Conservation (phyloP, 2,797 vertebrate genomes). For the Botia kubotai region DNA sequence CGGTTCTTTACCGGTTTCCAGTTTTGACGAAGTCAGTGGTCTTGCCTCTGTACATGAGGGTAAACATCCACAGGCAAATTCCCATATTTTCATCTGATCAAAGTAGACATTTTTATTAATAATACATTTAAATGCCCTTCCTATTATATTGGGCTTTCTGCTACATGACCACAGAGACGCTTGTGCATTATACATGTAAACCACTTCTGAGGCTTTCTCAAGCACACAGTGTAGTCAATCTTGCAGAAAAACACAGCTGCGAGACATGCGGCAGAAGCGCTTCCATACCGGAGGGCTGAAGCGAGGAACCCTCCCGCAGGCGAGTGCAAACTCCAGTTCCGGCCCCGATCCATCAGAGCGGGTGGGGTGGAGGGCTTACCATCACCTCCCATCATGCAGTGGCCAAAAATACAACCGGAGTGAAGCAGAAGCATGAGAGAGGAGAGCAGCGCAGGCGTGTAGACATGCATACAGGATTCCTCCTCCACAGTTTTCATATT, state of each 20-base stretch:
- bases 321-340: constrained; percentile 14
- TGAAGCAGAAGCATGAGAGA: constrained; percentile 24
- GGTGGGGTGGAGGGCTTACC: background rate
- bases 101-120: constrained; percentile 10
- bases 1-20: too few relatives aligned
- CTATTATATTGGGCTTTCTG: constrained; percentile 4
- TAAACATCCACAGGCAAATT: too few relatives aligned
- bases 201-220: constrained; percentile 1
- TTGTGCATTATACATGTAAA: constrained; percentile 36
- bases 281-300: background rate
- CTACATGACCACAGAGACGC: background rate
- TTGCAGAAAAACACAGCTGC: background rate
- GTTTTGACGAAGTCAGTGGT: too few relatives aligned
- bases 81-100: background rate
- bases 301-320: constrained; percentile 15
- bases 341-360: constrained; percentile 38
- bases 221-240: constrained; percentile 13
- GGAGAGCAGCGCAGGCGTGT: constrained; percentile 36
- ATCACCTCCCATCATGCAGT: background rate
- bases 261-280: background rate
- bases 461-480: constrained; percentile 46
- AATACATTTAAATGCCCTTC: constrained; percentile 5
- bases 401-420: constrained; percentile 45
- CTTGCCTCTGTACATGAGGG: too few relatives aligned
- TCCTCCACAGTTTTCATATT: constrained; percentile 53